Evolutionary conservation across 2,888 invertebrate genomes (phyloP).

Genomic region (Patella caerulea): DNA sequence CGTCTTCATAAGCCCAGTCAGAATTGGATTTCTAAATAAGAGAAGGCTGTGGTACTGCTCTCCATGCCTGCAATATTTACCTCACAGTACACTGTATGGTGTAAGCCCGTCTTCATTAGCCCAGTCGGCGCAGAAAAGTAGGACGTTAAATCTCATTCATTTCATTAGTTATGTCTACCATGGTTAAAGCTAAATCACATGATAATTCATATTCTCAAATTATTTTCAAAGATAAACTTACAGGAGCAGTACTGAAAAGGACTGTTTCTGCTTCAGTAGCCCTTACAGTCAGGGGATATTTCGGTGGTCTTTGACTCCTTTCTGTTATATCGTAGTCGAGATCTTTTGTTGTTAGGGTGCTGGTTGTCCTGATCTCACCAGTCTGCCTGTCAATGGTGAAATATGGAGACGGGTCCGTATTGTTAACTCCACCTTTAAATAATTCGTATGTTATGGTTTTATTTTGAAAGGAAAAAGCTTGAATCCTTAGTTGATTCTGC

Average conservation of each 20-base stretch:
- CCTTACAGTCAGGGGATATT: conserved; percentile 90
- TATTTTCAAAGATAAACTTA: conserved; percentile 70
- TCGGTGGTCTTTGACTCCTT: conserved; percentile 71
- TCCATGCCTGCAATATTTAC: no score
- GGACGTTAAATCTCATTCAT: no score
- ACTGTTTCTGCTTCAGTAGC: conserved; percentile 97
- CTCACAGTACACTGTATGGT: no score
- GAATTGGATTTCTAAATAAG: no score
- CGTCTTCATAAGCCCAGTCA: no score
- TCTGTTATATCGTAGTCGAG: neutral
- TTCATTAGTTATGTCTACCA: no score
- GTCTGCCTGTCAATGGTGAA: conserved; percentile 48
- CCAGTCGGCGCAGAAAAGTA: no score
- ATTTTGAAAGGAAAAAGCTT: conserved; percentile 97
- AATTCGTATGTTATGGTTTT: conserved; percentile 95
- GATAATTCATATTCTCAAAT: no score
- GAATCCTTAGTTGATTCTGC: conserved; percentile 92
- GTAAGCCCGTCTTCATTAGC: no score
- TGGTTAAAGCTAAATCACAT: no score
- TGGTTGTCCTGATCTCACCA: conserved; percentile 84
- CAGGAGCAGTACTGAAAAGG: conserved; percentile 96
- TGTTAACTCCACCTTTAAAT: conserved; percentile 81
- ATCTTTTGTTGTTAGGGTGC: neutral
- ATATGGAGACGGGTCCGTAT: conserved; percentile 80
- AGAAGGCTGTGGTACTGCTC: no score